Conservation (phyloP, 1,140 invertebrate species). For the Trachelipus rathkii region DNA sequence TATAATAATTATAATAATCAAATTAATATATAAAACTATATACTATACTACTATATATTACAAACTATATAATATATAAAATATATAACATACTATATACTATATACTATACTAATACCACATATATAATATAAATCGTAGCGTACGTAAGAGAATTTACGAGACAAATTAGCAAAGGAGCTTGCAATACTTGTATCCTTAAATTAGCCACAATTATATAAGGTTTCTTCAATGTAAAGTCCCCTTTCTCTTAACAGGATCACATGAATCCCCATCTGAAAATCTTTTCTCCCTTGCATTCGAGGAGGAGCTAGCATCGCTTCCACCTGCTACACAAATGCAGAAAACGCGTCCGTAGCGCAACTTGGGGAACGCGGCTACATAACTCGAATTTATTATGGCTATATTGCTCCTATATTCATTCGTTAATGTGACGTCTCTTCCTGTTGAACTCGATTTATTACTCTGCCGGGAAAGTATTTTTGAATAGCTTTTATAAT, state of each 20-base stretch:
- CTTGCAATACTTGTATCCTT: neutral
- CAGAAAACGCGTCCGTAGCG: neutral
- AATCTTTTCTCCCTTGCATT: neutral
- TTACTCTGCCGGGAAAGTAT: neutral
- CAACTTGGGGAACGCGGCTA: neutral
- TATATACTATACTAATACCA: too few relatives aligned
- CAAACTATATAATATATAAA: too few relatives aligned
- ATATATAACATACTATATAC: too few relatives aligned
- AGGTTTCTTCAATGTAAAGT: neutral
- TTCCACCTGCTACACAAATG: constrained; percentile 1
- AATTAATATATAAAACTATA: too few relatives aligned
- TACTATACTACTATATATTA: too few relatives aligned
- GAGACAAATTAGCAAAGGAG: neutral
- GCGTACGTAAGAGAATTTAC: neutral
- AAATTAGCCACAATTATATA: neutral
- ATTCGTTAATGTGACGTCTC: neutral
- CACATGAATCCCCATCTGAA: neutral
- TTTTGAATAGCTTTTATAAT: constrained; percentile 4
- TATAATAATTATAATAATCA: too few relatives aligned
- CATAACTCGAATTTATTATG: constrained; percentile 1
- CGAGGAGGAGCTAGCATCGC: neutral
- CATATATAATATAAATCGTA: too few relatives aligned
- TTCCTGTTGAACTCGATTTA: neutral
- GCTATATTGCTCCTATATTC: neutral
- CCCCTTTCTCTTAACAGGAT: neutral